These are phyloP conservation scores for Balearica regulorum DNA, from an alignment of 2,797 vertebrate species.

Conservation along the genomic window DNA sequence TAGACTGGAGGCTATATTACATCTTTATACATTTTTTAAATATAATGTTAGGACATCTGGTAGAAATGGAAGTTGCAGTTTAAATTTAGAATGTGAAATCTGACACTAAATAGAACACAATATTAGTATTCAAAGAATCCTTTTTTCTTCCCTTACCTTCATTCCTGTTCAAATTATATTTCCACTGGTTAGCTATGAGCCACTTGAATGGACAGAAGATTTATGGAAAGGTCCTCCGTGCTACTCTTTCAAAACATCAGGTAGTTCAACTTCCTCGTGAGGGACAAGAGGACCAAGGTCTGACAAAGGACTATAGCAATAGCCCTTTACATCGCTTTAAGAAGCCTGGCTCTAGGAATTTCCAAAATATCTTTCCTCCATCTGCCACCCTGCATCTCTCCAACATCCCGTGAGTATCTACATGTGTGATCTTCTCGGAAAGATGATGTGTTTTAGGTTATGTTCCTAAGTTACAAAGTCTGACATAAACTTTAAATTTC, in stretches of 20 bases:
- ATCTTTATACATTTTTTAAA: neutral
- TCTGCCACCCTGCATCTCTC: slow-evolving; percentile 91
- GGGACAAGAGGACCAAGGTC: slow-evolving; percentile 81
- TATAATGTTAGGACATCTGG: neutral
- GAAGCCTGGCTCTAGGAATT: slow-evolving; percentile 88
- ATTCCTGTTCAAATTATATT: neutral
- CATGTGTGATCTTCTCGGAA: neutral
- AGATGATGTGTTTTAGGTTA: neutral
- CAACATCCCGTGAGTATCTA: slow-evolving; percentile 88
- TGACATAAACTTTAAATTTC: neutral
- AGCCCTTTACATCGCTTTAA: slow-evolving; percentile 92
- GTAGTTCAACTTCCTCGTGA: slow-evolving; percentile 84
- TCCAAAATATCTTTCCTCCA: slow-evolving; percentile 89
- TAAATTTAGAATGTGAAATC: neutral
- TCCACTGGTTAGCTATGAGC: slow-evolving; percentile 77
- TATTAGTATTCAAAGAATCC: neutral
- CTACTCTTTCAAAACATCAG: slow-evolving; percentile 86
- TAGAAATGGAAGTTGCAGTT: neutral
- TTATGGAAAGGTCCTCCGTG: slow-evolving; percentile 84
- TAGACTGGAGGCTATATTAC: neutral
- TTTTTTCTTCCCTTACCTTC: neutral
- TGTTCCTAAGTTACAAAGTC: neutral
- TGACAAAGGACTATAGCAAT: slow-evolving; percentile 88
- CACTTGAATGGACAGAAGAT: slow-evolving; percentile 88
- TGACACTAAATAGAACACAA: neutral